Percentiles rank a stretch among this genome's conserved stretches.
Conservation (phyloP, 2,888 invertebrate species). For the Tridacna gigas region DNA sequence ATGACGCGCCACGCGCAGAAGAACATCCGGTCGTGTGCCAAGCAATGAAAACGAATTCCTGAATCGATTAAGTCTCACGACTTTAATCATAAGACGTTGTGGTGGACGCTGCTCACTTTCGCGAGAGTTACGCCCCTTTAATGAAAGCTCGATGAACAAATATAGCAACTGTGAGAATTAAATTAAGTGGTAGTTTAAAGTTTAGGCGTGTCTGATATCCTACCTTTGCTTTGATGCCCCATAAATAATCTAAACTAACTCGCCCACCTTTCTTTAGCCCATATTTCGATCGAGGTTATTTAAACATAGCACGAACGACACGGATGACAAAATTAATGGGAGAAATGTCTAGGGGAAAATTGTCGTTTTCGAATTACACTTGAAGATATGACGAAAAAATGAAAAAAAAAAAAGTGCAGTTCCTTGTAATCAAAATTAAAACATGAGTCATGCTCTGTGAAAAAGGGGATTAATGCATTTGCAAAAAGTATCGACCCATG, state of each 20-base stretch:
- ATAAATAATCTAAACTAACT: slow-evolving; percentile 20
- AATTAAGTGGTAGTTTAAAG: slow-evolving; percentile 29
- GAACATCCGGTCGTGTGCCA: slow-evolving; percentile 43
- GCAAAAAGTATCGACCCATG: too few species aligned
- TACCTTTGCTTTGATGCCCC: slow-evolving; percentile 16
- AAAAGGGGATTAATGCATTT: too few species aligned
- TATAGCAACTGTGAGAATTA: slow-evolving; percentile 10
- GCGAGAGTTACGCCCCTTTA: slow-evolving; percentile 29
- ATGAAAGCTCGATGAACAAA: neutral
- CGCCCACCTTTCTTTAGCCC: slow-evolving; percentile 1
- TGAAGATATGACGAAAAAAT: too few species aligned
- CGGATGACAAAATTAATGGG: too few species aligned
- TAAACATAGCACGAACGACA: too few species aligned
- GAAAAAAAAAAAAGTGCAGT: too few species aligned
- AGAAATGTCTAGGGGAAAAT: too few species aligned
- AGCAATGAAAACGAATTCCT: slow-evolving; percentile 37
- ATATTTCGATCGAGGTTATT: too few species aligned
- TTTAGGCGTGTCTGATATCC: slow-evolving; percentile 4
- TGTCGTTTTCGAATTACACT: too few species aligned
- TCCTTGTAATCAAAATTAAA: too few species aligned
- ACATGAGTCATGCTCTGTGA: too few species aligned
- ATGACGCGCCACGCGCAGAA: slow-evolving; percentile 36
- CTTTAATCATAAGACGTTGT: slow-evolving; percentile 51
- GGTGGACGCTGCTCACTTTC: slow-evolving; percentile 27
- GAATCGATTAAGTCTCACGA: slow-evolving; percentile 41